Conservation (phyloP, 2,888 invertebrate genomes). For the Hydroisotoma schaefferi region DNA sequence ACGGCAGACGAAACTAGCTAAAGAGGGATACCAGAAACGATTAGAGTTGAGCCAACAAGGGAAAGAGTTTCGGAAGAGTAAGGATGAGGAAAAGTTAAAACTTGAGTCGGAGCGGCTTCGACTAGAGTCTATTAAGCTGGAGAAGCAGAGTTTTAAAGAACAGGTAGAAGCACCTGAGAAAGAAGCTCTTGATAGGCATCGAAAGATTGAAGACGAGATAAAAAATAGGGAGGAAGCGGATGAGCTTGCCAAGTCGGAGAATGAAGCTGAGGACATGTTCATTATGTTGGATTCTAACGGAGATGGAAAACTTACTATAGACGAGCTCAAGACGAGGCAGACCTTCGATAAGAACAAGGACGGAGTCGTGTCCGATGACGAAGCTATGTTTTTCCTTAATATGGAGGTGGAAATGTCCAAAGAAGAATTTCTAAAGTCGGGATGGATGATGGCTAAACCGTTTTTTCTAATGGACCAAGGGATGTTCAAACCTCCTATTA, state of each 20-base stretch:
- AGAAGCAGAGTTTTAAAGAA: slow-evolving; percentile 70
- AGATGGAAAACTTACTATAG: slow-evolving; percentile 59
- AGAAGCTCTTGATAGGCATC: slow-evolving; percentile 71
- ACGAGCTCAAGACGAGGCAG: slow-evolving; percentile 59
- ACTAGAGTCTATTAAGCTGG: slow-evolving; percentile 73
- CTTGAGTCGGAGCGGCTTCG: slow-evolving; percentile 66
- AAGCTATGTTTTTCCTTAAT: slow-evolving; percentile 64
- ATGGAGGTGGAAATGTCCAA: slow-evolving; percentile 62
- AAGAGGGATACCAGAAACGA: slow-evolving; percentile 73
- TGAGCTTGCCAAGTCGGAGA: slow-evolving; percentile 58
- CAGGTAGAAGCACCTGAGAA: slow-evolving; percentile 70
- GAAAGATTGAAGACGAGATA: slow-evolving; percentile 62
- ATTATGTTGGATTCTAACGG: slow-evolving; percentile 73
- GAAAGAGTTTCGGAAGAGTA: slow-evolving; percentile 68
- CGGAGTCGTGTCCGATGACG: slow-evolving; percentile 82
- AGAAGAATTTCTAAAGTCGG: slow-evolving; percentile 64
- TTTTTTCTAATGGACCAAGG: slow-evolving; percentile 72
- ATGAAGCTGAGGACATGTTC: slow-evolving; percentile 72
- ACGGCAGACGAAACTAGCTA: slow-evolving; percentile 67
- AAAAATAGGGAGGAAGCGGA: slow-evolving; percentile 60
- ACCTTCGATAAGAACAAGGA: slow-evolving; percentile 86
- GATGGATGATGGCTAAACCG: slow-evolving; percentile 78
- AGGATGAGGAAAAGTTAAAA: slow-evolving; percentile 53
- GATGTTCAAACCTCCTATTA: slow-evolving; percentile 60
- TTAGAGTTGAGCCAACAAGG: slow-evolving; percentile 72